phyloP scores from a whole-genome alignment of 2,113 vertebrate species.

The Ptilorrhoa leucosticta region DNA sequence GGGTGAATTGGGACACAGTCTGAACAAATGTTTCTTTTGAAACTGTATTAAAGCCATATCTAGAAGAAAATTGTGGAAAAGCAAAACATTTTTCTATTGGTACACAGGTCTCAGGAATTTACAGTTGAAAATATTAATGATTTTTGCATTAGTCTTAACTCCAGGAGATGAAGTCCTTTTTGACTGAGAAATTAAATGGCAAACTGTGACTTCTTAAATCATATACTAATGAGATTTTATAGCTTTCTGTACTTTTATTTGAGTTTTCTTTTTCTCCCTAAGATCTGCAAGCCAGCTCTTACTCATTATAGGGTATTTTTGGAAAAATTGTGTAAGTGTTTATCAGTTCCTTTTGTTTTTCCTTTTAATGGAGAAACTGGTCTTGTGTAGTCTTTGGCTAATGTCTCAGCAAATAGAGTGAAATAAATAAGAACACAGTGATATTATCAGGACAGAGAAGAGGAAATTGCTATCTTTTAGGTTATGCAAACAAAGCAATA shows the following conservation, averaged over 20 bases:
- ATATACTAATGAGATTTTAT: background rate
- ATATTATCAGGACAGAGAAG: background rate
- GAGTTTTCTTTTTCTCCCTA: background rate
- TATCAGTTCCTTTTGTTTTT: background rate
- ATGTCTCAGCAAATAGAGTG: background rate
- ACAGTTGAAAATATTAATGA: conserved; percentile 21
- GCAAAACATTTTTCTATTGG: background rate
- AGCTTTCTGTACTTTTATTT: background rate
- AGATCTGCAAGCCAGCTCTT: background rate
- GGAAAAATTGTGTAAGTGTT: background rate
- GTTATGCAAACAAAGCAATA: background rate
- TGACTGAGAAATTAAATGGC: background rate
- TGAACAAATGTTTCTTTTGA: conserved; percentile 34
- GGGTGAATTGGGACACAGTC: conserved; percentile 4
- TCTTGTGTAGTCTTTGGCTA: background rate
- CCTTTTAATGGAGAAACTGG: background rate
- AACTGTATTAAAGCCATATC: conserved; percentile 27
- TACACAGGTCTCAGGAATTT: background rate
- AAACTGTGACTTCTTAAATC: background rate
- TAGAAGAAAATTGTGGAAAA: conserved; percentile 27
- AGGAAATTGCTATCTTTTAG: background rate
- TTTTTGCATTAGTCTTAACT: conserved; percentile 8
- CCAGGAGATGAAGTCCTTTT: background rate
- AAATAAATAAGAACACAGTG: background rate
- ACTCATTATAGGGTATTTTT: background rate